A percentile compares a stretch with the other conserved stretches of the same genome.
Evolutionary conservation across 37 sponge, comb jelly and placozoan species (phyloP).

Genomic region (Aplysina aerophoba): DNA sequence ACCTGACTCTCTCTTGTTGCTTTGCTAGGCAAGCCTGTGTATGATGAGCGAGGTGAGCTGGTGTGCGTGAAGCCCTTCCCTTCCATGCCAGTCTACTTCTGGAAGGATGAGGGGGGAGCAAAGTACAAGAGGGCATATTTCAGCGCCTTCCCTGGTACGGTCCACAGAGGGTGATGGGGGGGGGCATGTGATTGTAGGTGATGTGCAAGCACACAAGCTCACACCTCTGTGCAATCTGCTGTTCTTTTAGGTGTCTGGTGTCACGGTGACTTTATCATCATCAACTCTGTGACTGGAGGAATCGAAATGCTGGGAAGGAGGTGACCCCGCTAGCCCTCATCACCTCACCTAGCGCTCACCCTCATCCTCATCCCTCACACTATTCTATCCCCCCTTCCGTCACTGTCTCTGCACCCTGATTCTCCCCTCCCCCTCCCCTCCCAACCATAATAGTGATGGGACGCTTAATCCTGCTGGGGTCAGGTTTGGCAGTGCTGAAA

Average conservation of each 20-base stretch:
- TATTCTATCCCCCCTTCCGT: neutral
- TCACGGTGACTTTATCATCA: constrained; percentile 93
- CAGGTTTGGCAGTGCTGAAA: constrained; percentile 98
- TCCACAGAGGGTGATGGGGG: too few relatives aligned
- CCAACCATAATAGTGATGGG: constrained; percentile 82
- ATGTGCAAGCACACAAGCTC: neutral
- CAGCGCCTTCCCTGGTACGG: constrained; percentile 68
- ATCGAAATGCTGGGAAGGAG: constrained; percentile 96
- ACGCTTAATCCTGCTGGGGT: constrained; percentile 96
- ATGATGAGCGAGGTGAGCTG: constrained; percentile 89
- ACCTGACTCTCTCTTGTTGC: too few relatives aligned
- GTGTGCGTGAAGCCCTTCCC: constrained; percentile 97
- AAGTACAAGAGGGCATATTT: constrained; percentile 98
- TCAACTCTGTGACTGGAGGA: constrained; percentile 89
- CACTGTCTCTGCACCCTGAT: too few relatives aligned
- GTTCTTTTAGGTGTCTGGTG: constrained; percentile 82
- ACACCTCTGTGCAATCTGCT: neutral
- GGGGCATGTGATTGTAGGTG: neutral
- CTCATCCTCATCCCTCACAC: neutral
- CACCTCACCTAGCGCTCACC: neutral
- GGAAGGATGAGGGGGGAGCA: constrained; percentile 87
- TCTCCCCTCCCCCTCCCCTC: too few relatives aligned
- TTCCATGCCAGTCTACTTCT: constrained; percentile 94
- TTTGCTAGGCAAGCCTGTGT: constrained; percentile 76
- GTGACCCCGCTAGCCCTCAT: constrained; percentile 15